phyloP scores from a whole-genome alignment of 2,888 invertebrate genomes.

The Zele albiditarsus region DNA sequence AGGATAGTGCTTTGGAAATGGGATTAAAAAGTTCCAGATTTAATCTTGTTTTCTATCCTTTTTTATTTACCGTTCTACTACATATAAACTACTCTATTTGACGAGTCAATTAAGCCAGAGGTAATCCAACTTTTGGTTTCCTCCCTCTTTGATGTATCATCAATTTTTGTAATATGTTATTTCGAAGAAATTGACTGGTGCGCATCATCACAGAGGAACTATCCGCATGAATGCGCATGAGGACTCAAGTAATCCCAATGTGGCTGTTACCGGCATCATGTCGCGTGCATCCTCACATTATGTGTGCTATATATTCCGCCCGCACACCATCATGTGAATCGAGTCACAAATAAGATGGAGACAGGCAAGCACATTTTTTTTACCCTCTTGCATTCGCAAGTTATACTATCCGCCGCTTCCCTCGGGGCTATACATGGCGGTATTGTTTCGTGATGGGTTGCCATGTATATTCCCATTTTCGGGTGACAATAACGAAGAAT shows the following conservation, averaged over 20 bases:
- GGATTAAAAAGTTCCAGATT: not conserved
- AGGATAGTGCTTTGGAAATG: not conserved
- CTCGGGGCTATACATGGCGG: constrained; percentile 44
- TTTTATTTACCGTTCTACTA: not conserved
- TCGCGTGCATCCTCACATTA: constrained; percentile 14
- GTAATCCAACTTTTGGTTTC: not conserved
- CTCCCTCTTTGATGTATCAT: constrained; percentile 6
- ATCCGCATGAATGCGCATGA: not conserved
- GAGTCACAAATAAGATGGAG: constrained; percentile 14
- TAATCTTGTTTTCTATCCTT: too few relatives aligned
- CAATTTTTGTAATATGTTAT: constrained; percentile 7
- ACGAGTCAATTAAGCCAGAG: not conserved
- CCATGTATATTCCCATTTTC: constrained; percentile 43
- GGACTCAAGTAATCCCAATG: constrained; percentile 17
- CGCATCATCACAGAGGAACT: not conserved
- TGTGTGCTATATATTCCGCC: not conserved
- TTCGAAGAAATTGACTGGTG: constrained; percentile 27
- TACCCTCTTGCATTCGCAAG: constrained; percentile 13
- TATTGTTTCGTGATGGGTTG: constrained; percentile 49
- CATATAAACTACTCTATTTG: not conserved
- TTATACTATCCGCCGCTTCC: constrained; percentile 21
- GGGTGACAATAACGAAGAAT: constrained; percentile 47
- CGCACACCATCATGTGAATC: not conserved
- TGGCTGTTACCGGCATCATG: constrained; percentile 28
- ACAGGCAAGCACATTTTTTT: constrained; percentile 12